Evolutionary conservation across 2,888 invertebrate species (phyloP).

Genomic region (Conops quadrifasciatus): DNA sequence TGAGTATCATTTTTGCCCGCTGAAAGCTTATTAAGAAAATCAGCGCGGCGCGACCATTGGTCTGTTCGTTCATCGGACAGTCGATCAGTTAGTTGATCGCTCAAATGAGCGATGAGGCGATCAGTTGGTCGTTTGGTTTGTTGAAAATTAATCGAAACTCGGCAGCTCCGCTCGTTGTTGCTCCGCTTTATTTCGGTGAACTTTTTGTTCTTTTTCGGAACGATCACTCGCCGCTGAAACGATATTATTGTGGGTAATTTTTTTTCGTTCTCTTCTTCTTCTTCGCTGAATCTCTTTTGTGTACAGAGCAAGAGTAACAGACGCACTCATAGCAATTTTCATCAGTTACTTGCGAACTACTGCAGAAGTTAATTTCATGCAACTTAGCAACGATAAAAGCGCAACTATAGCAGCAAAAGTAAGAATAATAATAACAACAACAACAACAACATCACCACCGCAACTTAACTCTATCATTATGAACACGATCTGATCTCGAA

Average conservation of each 20-base stretch:
- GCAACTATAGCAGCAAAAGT: background rate
- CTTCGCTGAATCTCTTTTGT: conserved; percentile 12
- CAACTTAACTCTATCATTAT: too few species aligned
- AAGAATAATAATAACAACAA: too few species aligned
- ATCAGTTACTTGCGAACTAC: conserved; percentile 64
- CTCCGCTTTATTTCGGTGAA: background rate
- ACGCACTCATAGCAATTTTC: conserved; percentile 52
- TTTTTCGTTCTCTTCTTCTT: conserved; percentile 25
- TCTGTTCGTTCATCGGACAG: background rate
- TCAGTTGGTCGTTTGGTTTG: too few species aligned
- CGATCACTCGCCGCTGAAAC: too few species aligned
- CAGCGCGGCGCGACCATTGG: conserved; percentile 34
- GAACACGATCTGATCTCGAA: too few species aligned
- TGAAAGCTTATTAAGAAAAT: conserved; percentile 61
- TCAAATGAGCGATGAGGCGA: too few species aligned
- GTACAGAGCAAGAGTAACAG: conserved; percentile 38
- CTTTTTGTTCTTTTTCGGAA: conserved; percentile 15
- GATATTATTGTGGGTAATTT: background rate
- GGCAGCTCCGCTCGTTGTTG: conserved; percentile 15
- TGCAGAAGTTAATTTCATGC: conserved; percentile 59
- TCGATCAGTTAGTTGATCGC: conserved; percentile 39
- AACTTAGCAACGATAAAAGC: conserved; percentile 10
- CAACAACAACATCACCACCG: too few species aligned
- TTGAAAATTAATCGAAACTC: background rate
- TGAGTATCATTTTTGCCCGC: conserved; percentile 42